Evolutionary conservation across 1,140 invertebrate species (phyloP).

Genomic region (Phymastichus coffea): DNA sequence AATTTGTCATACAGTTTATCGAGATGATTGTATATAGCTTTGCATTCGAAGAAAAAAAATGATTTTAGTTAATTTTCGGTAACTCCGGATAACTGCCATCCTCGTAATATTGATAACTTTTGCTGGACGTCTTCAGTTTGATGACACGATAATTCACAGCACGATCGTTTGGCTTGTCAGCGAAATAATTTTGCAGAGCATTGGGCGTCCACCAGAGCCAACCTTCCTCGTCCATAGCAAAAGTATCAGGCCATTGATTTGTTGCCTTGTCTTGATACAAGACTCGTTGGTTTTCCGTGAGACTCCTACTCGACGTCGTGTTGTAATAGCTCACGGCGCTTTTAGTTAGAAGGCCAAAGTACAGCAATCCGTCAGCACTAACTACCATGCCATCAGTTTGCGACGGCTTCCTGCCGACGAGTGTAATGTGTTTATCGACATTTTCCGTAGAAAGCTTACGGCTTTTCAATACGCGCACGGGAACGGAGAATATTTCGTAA

Average conservation of each 20-base stretch:
- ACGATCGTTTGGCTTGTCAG: conserved; percentile 55
- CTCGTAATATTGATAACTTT: conserved; percentile 64
- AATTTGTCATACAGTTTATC: too few relatives aligned
- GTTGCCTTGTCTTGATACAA: conserved; percentile 63
- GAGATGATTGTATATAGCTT: too few relatives aligned
- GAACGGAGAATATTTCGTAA: conserved; percentile 61
- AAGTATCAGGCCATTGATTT: conserved; percentile 71
- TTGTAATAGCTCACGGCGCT: conserved; percentile 69
- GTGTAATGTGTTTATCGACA: too few relatives aligned
- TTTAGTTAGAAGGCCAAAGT: conserved; percentile 65
- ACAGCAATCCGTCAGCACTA: conserved; percentile 65
- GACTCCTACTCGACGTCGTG: conserved; percentile 46
- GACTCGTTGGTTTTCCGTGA: conserved; percentile 55
- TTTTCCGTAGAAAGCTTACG: too few relatives aligned
- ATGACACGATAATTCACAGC: conserved; percentile 64
- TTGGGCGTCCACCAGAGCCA: conserved; percentile 67
- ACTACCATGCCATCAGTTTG: conserved; percentile 71
- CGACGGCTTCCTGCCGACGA: conserved; percentile 63
- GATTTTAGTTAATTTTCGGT: conserved; percentile 43
- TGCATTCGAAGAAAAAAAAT: too few relatives aligned
- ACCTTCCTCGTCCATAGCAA: conserved; percentile 66
- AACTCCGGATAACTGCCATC: conserved; percentile 43
- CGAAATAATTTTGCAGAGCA: conserved; percentile 63
- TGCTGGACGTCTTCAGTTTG: conserved; percentile 55
- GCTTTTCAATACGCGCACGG: conserved; percentile 57